A percentile compares a stretch with the other conserved stretches of the same genome.
These are phyloP conservation scores for Lampris incognitus DNA, from an alignment of 2,113 vertebrate species.

Conservation along the genomic window DNA sequence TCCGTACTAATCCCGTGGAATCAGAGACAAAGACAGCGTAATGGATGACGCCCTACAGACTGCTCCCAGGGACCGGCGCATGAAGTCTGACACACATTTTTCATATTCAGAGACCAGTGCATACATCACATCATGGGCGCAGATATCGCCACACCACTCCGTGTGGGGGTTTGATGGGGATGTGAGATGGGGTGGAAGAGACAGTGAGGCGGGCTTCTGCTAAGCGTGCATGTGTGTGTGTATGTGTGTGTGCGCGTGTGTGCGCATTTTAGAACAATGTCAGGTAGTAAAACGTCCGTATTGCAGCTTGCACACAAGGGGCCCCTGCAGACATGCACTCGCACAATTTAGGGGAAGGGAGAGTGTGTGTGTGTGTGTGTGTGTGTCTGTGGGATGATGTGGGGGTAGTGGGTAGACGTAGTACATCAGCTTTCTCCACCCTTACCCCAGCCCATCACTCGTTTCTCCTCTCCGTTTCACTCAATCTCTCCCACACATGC, in stretches of 20 bases:
- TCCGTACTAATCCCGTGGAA: conserved; percentile 51
- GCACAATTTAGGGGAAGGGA: neutral
- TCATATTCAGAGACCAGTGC: conserved; percentile 53
- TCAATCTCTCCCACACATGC: neutral
- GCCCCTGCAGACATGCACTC: neutral
- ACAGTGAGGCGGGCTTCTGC: conserved; percentile 28
- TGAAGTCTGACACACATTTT: conserved; percentile 59
- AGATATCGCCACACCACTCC: conserved; percentile 42
- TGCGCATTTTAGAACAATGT: conserved; percentile 12
- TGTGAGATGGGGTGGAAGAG: conserved; percentile 45
- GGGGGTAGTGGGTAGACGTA: too few relatives aligned
- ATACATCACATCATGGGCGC: conserved; percentile 57
- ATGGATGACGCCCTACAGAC: conserved; percentile 59
- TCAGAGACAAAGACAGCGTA: conserved; percentile 40
- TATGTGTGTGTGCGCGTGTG: neutral
- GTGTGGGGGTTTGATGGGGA: neutral
- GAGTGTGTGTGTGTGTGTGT: neutral
- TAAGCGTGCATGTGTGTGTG: conserved; percentile 20
- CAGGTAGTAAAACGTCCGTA: conserved; percentile 42
- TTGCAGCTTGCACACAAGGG: neutral
- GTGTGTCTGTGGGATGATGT: too few relatives aligned
- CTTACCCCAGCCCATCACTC: neutral
- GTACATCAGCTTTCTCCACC: neutral
- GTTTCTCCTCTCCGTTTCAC: neutral
- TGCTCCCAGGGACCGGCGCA: conserved; percentile 31